Evolutionary conservation across 2,888 invertebrate genomes (phyloP).

Genomic region (Drosophila phalerata): DNA sequence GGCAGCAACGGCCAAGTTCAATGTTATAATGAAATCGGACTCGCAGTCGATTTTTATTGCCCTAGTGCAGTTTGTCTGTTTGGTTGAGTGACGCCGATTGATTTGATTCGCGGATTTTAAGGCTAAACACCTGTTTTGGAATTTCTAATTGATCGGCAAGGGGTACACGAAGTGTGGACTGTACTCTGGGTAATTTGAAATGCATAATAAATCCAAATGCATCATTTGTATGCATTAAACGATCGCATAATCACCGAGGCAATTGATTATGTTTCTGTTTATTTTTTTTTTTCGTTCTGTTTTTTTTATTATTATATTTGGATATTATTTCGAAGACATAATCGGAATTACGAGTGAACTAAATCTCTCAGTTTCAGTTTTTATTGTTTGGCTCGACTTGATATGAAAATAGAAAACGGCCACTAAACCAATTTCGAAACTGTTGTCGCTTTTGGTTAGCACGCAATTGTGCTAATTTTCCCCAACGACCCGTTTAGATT

Average conservation of each 20-base stretch:
- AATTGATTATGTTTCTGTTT: slow-evolving; percentile 10
- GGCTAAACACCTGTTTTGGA: slow-evolving; percentile 6
- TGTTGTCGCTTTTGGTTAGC: slow-evolving; percentile 64
- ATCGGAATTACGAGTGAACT: slow-evolving; percentile 14
- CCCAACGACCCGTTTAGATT: slow-evolving; percentile 46
- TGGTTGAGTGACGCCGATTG: slow-evolving; percentile 8
- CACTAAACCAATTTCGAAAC: slow-evolving; percentile 55
- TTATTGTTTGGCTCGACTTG: slow-evolving; percentile 15
- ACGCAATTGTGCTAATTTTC: slow-evolving; percentile 71
- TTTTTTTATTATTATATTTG: slow-evolving; percentile 6
- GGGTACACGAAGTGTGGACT: background rate
- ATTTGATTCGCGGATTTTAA: slow-evolving; percentile 10
- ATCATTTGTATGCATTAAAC: slow-evolving; percentile 48
- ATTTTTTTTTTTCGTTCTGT: slow-evolving; percentile 1
- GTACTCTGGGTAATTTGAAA: slow-evolving; percentile 6
- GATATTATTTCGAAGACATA: slow-evolving; percentile 6
- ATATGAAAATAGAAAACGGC: slow-evolving; percentile 48
- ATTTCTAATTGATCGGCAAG: background rate
- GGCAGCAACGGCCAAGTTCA: slow-evolving; percentile 39
- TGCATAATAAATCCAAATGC: slow-evolving; percentile 28
- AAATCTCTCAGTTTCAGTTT: slow-evolving; percentile 15
- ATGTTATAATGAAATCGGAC: slow-evolving; percentile 26
- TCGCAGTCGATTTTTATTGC: slow-evolving; percentile 1
- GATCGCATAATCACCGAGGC: slow-evolving; percentile 13
- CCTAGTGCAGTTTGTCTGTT: slow-evolving; percentile 29